Base-by-base conservation (phyloP, 2,113 vertebrate species). In the Sturnus vulgaris region DNA sequence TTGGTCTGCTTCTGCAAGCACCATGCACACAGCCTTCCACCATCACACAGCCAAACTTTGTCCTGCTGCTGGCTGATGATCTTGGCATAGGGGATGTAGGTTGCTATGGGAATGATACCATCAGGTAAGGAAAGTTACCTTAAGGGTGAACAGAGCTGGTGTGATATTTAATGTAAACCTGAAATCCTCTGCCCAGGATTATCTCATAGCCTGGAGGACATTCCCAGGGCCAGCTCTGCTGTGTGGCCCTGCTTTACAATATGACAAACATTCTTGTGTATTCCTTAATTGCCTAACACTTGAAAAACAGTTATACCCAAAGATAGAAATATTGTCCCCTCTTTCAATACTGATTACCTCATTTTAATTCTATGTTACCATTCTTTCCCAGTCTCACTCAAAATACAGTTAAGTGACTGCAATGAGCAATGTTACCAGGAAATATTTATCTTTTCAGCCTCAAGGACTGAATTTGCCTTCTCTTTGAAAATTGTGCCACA, bases 21-120 rank as follows among this genome's bases (percentile, higher is more conserved):
- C 40, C 55, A 0, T 23, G 52, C 20, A 30, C 68, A 17, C n/a
- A 65, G 15, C 60, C 56, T 61, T 33, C 77, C 6, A 37, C 33
- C 1, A 7, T 37, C 55, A 70, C 47, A 7, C 98, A 84, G 91
- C 99, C 99, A 39, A 99, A 99, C 92, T 96, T 99, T 70, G 96
- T 99, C 10, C 95, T 99, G 5, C 91, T 99, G 17, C 97, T 99
- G 98, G 99, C 98, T 2, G 99, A 99, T 46, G 99, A 99, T 79
- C 96, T 99, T 0, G 99, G 99, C 71, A 99, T 99, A n/a, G 99
- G 99, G 5, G 99, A 99, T 30, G 2, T 99, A 5, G 99, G 99
- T 12, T 99, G 99, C 95, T 99, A 99, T 17, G 99, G 99, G 31
- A 99, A 99, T 80, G 68, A 94, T 68, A 99, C 98, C 8, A 94